Evolutionary conservation across 1,140 invertebrate genomes (phyloP).

Genomic region (Hylyphantes graminicola): DNA sequence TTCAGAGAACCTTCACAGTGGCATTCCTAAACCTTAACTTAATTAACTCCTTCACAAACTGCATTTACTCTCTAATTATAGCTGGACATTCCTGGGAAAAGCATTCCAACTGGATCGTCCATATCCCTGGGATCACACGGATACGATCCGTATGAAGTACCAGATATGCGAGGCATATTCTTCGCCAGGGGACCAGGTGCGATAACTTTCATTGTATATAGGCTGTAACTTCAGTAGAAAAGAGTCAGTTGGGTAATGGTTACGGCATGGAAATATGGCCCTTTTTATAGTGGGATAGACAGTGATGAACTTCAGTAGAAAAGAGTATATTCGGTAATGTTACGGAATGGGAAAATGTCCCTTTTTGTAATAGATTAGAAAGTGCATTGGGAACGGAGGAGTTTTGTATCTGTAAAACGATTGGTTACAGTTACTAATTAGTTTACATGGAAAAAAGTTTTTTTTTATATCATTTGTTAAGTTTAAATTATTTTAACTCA

Average conservation of each 20-base stretch:
- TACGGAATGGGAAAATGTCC: not conserved
- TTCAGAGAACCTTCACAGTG: no score
- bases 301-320: not conserved
- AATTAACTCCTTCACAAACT: no score
- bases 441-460: no score
- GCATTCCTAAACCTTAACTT: no score
- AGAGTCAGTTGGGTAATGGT: not conserved
- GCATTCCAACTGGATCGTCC: slow-evolving; percentile 35
- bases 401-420: no score
- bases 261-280: not conserved
- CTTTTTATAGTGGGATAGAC: not conserved
- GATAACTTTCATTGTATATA: not conserved
- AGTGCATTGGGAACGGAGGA: no score
- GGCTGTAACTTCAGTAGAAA: not conserved
- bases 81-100: slow-evolving; percentile 54
- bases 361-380: not conserved
- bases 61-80: not conserved
- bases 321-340: not conserved
- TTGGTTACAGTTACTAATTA: no score
- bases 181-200: slow-evolving; percentile 67
- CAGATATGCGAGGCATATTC: slow-evolving; percentile 68
- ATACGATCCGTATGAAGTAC: slow-evolving; percentile 64
- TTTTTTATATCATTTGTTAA: no score
- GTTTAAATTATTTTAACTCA: no score
- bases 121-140: slow-evolving; percentile 66